Conservation (phyloP, 1,140 invertebrate genomes). For the Nylanderia fulva region DNA sequence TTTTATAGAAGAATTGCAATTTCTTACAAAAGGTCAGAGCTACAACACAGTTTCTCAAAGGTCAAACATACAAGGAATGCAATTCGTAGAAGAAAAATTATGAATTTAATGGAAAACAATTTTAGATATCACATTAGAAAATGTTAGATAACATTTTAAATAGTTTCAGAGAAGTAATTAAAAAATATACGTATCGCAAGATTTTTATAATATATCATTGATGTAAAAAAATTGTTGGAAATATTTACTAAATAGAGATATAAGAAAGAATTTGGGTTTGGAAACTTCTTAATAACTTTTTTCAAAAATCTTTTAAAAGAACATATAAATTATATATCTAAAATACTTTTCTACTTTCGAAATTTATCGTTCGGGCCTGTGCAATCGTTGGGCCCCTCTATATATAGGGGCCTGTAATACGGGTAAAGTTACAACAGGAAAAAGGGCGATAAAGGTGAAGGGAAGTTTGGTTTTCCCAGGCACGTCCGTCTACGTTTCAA, state of each 20-base stretch:
- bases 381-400: not conserved
- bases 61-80: conserved; percentile 21
- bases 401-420: not conserved
- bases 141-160: not conserved
- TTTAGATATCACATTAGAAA: not conserved
- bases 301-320: not conserved
- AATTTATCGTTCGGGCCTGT: not conserved
- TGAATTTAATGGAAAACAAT: not conserved
- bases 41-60: conserved; percentile 3
- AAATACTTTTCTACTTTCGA: not conserved
- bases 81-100: conserved; percentile 18
- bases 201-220: not conserved
- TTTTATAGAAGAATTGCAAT: not conserved
- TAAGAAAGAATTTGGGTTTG: not conserved
- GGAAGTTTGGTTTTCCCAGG: conserved; percentile 40
- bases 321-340: not conserved
- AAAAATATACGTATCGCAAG: not conserved
- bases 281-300: not conserved
- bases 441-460: conserved; percentile 51
- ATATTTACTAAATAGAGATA: not conserved
- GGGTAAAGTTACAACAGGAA: conserved; percentile 23
- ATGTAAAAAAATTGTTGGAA: not conserved
- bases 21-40: conserved; percentile 37
- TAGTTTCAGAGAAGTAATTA: not conserved
- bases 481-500: not conserved